These are phyloP conservation scores for Ganaspis brasiliensis DNA, from an alignment of 2,888 invertebrate species.

Conservation along the genomic window DNA sequence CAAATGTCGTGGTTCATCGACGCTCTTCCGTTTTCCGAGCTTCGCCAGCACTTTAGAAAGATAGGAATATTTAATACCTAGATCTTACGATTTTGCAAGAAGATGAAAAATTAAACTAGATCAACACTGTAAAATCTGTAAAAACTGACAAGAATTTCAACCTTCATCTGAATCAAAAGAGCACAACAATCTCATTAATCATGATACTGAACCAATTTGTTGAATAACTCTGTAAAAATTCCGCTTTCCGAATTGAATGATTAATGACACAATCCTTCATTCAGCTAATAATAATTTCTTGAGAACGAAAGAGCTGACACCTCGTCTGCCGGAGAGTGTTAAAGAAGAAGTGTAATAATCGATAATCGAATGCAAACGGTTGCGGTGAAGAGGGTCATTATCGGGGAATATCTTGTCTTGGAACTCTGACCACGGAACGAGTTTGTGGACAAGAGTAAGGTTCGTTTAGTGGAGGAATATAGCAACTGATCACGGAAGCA, in stretches of 20 bases:
- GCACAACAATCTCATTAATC: too few species aligned
- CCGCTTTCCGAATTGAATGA: too few species aligned
- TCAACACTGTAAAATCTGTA: too few species aligned
- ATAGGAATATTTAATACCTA: slow-evolving; percentile 10
- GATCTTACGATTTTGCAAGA: too few species aligned
- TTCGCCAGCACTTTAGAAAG: slow-evolving; percentile 48
- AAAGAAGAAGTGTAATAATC: slow-evolving; percentile 31
- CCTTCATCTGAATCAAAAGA: too few species aligned
- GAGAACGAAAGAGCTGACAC: too few species aligned
- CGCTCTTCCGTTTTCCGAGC: slow-evolving; percentile 57
- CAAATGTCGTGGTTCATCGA: slow-evolving; percentile 61
- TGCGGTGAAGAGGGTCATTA: slow-evolving; percentile 34
- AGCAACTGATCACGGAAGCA: slow-evolving; percentile 70
- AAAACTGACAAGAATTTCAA: too few species aligned
- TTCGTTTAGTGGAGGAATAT: slow-evolving; percentile 36
- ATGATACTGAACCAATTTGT: too few species aligned
- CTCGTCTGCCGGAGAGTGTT: neutral
- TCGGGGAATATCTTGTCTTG: slow-evolving; percentile 30
- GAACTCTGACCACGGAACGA: slow-evolving; percentile 43
- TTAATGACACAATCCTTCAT: too few species aligned
- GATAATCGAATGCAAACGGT: slow-evolving; percentile 36
- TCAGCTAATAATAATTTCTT: too few species aligned
- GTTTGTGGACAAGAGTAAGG: slow-evolving; percentile 50
- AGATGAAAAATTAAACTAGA: too few species aligned
- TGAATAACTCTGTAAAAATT: too few species aligned